Base-by-base conservation (phyloP, 2,888 invertebrate species). In the Diplazon laetatorius region DNA sequence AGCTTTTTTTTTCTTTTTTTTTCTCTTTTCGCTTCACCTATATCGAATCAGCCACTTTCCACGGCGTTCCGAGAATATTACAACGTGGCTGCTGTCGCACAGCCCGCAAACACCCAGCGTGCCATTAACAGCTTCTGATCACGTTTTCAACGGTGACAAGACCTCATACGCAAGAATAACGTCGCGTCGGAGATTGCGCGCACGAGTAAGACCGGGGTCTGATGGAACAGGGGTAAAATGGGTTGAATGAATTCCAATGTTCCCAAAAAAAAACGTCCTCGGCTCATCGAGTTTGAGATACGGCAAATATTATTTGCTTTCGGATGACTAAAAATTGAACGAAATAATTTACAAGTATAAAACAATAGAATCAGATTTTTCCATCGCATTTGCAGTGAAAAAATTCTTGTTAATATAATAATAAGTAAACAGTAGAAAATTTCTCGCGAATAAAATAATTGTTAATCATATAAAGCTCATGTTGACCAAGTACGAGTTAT, bases 11-110 rank as follows among this genome's bases (percentile, higher is more conserved):
- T 14, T 44, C 35, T 20, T 20, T 63, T 69, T 69, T 57, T 14
- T 63, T 63, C 63, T 69, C 50, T 14, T 63, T 50, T 63, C 46
- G 22, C 55, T 57, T 25, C 44, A 30, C 22, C 57, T 48, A 22
- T 57, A 37, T 12, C 18, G 14, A n/a, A n/a, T 20, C 62, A 9
- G 25, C 4, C 44, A 55, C 12, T 42, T 63, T 30, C 18, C 44
- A 46, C 50, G 22, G 30, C 20, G 60, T 22, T 44, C 46, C 37
- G 18, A 66, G 60, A 66, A 76, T 76, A 76, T 72, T 71, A 16
- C 37, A 44, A n/a, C 4, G 37, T 37, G 22, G 57, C 25, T 30
- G 30, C n/a, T 14, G 44, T 12, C 16, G 35, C 18, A 60, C 16
- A 14, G 48, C 35, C 55, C 14, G n/a, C 16, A 46, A 14, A 10